Base-by-base conservation (phyloP, 2,113 vertebrate species). In the Pachypanchax playfairii region DNA sequence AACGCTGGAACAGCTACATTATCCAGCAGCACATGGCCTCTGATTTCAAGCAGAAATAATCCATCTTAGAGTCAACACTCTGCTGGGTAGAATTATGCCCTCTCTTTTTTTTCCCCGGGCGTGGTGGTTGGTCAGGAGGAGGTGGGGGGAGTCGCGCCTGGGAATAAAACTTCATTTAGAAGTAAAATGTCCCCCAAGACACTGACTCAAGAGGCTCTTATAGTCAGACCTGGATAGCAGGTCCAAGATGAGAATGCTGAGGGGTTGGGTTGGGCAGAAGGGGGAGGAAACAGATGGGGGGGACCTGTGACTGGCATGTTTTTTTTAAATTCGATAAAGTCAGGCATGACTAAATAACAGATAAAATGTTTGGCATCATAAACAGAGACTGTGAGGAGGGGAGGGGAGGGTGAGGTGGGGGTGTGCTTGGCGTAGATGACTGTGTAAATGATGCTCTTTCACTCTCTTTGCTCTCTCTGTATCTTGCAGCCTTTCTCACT, bases 291-390 rank as follows among this genome's bases (percentile, higher is more conserved):
- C 0, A 44, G 21, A 39, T 42, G 11, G 56, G 14, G 39, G 18
- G 62, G 73, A 79, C 70, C 83, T 71, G 75, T 84, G 77, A 89
- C 80, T 85, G 86, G 85, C 86, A 85, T 88, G 85, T 89, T 87
- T 84, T 39, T n/a, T 85, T 87, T 70, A 85, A 88, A 88, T 89
- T 90, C 70, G 77, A 87, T 90, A 90, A 88, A 90, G 85, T 87
- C 86, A 85, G 87, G 86, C 89, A 88, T 88, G 85, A 90, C 87
- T 90, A 91, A 91, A 90, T 90, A 88, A 89, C 82, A 86, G 71
- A 84, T 85, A 86, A 86, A 83, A 87, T 87, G 84, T 86, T 91
- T 85, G 84, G 74, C 79, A 80, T 80, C 52, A 70, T 81, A 81
- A 87, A 70, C 79, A 67, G 72, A 35, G 53, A 77, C 66, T 68